Evolutionary conservation across 2,113 vertebrate genomes (phyloP).

Genomic region (Bettongia penicillata): DNA sequence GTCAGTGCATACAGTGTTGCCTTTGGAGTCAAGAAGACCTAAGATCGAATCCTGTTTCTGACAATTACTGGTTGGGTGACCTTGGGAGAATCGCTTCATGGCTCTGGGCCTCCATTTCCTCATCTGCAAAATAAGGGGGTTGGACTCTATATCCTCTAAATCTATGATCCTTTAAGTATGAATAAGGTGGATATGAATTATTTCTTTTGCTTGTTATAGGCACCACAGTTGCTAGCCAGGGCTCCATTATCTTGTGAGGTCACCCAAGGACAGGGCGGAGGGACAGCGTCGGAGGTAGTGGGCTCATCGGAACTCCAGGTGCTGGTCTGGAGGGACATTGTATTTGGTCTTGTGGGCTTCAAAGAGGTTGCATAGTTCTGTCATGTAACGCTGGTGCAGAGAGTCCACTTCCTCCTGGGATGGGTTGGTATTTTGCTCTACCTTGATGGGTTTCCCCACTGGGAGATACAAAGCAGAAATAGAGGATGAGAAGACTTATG

Average conservation of each 20-base stretch:
- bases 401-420: constrained; percentile 86
- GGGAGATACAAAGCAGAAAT: constrained; percentile 60
- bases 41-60: background rate
- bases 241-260: background rate
- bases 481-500: background rate
- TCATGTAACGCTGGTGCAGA: constrained; percentile 90
- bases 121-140: background rate
- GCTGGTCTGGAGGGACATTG: constrained; percentile 88
- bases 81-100: background rate
- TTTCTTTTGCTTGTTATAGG: background rate
- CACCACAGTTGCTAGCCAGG: background rate
- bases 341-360: constrained; percentile 93
- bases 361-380: constrained; percentile 89
- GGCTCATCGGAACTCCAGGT: constrained; percentile 90
- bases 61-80: background rate
- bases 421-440: constrained; percentile 85
- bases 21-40: background rate
- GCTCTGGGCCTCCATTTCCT: background rate
- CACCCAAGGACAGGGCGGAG: background rate
- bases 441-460: constrained; percentile 93
- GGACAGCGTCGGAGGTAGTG: background rate
- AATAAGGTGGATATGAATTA: background rate
- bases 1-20: background rate
- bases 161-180: background rate
- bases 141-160: background rate